Evolutionary conservation across 2,888 invertebrate species (phyloP).

Genomic region (Ecdyonurus torrentis): DNA sequence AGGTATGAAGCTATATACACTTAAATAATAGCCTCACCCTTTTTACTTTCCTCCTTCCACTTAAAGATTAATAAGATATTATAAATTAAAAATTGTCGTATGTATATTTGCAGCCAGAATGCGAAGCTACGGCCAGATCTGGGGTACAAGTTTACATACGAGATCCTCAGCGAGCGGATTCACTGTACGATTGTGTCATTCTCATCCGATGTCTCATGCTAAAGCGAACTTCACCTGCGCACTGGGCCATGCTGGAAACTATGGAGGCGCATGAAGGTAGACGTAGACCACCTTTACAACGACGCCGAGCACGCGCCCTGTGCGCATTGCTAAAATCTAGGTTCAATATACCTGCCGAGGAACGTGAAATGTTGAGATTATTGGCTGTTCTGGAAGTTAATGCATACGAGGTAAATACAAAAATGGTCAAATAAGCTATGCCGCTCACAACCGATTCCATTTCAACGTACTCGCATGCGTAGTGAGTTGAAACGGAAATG

Average conservation of each 20-base stretch:
- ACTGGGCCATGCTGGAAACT: conserved; percentile 12
- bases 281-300: conserved; percentile 11
- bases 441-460: too few species aligned
- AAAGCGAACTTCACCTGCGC: conserved; percentile 10
- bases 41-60: too few species aligned
- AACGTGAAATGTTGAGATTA: conserved; percentile 12
- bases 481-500: too few species aligned
- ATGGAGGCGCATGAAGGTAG: conserved; percentile 14
- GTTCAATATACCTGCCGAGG: conserved; percentile 10
- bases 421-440: too few species aligned
- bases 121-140: conserved; percentile 3
- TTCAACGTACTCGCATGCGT: too few species aligned
- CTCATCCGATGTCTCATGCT: conserved; percentile 14
- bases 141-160: conserved; percentile 4
- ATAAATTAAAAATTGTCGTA: too few species aligned
- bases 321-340: conserved; percentile 11
- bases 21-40: too few species aligned
- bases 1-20: too few species aligned
- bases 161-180: conserved; percentile 2
- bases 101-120: conserved; percentile 6
- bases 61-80: too few species aligned
- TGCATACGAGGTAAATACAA: conserved; percentile 14
- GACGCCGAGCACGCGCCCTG: conserved; percentile 9
- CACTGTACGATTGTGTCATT: conserved; percentile 14
- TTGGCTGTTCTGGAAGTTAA: conserved; percentile 17